A percentile compares a stretch with the other conserved stretches of the same genome.
phyloP scores from a whole-genome alignment of 1,140 invertebrate species.

The Caenorhabditis briggsae region DNA sequence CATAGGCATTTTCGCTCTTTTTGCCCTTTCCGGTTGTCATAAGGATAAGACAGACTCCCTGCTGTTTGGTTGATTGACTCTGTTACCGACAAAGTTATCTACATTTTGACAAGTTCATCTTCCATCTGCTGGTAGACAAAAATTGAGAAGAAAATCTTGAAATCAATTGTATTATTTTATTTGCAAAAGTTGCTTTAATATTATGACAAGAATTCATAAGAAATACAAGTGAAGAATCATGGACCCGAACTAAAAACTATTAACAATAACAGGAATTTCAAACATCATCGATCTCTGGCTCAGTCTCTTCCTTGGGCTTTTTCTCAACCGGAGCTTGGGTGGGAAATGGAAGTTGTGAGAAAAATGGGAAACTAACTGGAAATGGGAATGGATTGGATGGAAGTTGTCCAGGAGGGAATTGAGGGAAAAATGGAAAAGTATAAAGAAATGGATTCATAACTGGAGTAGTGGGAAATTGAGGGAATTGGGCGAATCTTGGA shows the following conservation, averaged over 20 bases:
- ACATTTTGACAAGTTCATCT: too few relatives aligned
- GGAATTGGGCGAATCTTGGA: background rate
- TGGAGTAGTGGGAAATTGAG: background rate
- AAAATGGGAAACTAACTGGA: conserved; percentile 21
- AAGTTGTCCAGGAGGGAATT: background rate
- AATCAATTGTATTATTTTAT: too few relatives aligned
- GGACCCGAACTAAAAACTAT: background rate
- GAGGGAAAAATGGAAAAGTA: conserved; percentile 6
- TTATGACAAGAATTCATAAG: too few relatives aligned
- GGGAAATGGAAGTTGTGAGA: background rate
- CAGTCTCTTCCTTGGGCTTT: conserved; percentile 14
- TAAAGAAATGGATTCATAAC: background rate
- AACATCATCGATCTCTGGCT: conserved; percentile 21
- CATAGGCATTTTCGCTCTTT: too few relatives aligned
- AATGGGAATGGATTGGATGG: conserved; percentile 3
- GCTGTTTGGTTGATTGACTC: conserved; percentile 21
- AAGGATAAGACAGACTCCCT: background rate
- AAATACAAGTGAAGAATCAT: background rate
- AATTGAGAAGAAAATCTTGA: too few relatives aligned
- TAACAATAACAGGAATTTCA: background rate
- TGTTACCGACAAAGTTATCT: background rate
- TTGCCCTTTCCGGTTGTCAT: too few relatives aligned
- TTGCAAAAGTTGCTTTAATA: too few relatives aligned
- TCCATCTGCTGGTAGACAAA: too few relatives aligned
- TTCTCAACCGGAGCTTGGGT: background rate